Evolutionary conservation across 2,113 vertebrate genomes (phyloP), one percentile per base, ranked within the genome.

Genomic region (Epinephelus lanceolatus): DNA sequence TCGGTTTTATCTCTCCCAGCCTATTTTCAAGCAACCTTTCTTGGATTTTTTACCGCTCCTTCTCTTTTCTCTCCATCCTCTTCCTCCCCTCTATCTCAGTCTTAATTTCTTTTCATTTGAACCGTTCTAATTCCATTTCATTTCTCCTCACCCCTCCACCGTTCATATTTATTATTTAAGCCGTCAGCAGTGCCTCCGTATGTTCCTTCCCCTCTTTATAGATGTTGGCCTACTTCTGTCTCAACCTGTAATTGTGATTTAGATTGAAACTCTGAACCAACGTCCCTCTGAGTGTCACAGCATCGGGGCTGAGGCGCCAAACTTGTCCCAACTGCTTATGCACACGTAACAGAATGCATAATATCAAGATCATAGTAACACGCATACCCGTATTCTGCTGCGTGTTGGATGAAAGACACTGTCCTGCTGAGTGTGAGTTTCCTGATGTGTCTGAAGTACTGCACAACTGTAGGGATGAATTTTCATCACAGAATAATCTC

Each of bases 171-270:
- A 91, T 91, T 91, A 90, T 92, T 93, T 72, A 92, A 89, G 72
- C 82, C 84, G 69, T 73, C 74, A 71, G 89, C 88, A 61, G 78
- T 55, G 78, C 83, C 76, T 85, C 88, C 62, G 51, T 85, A 85
- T 83, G 78, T 71, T 84, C 65, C 37, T 15, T 76, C 83, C 80
- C 67, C 83, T 80, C 81, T 63, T 76, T 83, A 77, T 70, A 89
- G 89, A 87, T 81, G 87, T 61, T 87, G 92, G 76, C 92, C 93
- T 91, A 92, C 83, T 95, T 93, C 86, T 91, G 91, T 92, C 88
- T 87, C 80, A 81, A 78, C 83, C 80, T 89, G 69, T 90, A 83
- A 81, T 89, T 88, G 79, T 68, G 52, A 72, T 56, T 75, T 47
- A 69, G 88, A 93, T 76, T 89, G 81, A 86, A 68, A 37, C 40